These are phyloP conservation scores for Drosophila acutilabella DNA, from an alignment of 2,888 invertebrate species.

Conservation along the genomic window DNA sequence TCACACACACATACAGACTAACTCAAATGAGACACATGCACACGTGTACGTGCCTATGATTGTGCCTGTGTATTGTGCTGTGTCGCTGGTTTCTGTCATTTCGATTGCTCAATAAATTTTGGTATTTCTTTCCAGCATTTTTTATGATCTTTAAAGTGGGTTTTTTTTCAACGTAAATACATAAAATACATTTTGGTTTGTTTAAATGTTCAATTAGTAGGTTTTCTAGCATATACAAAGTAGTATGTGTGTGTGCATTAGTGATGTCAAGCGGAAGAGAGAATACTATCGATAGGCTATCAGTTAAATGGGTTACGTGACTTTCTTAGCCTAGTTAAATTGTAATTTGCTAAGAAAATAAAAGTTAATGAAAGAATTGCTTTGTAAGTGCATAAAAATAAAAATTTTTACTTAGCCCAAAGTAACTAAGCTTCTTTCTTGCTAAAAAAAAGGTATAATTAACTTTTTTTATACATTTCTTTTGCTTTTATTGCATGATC, in stretches of 20 bases:
- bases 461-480: conserved; percentile 1
- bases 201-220: conserved; percentile 25
- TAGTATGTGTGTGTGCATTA: neutral
- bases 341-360: too few relatives aligned
- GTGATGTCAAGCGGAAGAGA: neutral
- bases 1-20: neutral
- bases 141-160: conserved; percentile 52
- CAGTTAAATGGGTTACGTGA: conserved; percentile 5
- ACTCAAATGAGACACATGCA: neutral
- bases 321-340: neutral
- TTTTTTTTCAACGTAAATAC: conserved; percentile 22
- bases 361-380: neutral
- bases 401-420: neutral
- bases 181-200: conserved; percentile 18
- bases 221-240: neutral
- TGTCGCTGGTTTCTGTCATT: conserved; percentile 58
- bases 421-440: neutral
- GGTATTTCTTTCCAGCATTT: conserved; percentile 33
- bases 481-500: neutral
- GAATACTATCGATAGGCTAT: conserved; percentile 4
- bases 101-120: conserved; percentile 63
- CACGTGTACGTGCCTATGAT: conserved; percentile 1
- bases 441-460: conserved; percentile 1
- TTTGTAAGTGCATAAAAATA: neutral
- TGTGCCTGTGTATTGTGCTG: conserved; percentile 17